These are phyloP conservation scores for Tauraco erythrolophus DNA, from an alignment of 2,113 vertebrate genomes.

Conservation along the genomic window DNA sequence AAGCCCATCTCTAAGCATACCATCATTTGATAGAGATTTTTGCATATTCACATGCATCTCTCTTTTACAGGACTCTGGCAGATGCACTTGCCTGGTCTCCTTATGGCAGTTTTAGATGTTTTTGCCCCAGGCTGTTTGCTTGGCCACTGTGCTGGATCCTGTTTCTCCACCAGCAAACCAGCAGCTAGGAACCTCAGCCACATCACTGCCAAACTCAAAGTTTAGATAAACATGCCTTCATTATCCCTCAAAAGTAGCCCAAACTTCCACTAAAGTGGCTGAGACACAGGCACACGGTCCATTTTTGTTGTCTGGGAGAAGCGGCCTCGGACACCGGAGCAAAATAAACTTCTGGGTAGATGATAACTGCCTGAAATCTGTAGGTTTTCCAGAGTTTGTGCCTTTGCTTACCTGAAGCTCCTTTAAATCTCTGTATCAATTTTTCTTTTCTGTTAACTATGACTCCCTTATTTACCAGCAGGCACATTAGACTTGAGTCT, in stretches of 20 bases:
- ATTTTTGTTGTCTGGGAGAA: background rate
- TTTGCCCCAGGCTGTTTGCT: background rate
- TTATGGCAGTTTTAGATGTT: rapidly evolving
- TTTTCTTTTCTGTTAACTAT: background rate
- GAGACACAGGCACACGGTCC: background rate
- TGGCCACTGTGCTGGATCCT: background rate
- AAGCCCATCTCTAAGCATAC: background rate
- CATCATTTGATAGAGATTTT: background rate
- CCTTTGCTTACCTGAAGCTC: background rate
- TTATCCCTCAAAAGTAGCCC: background rate
- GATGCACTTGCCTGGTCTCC: background rate
- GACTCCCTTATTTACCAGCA: background rate
- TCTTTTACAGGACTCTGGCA: background rate
- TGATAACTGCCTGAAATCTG: background rate
- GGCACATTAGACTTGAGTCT: background rate
- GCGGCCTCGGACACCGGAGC: background rate
- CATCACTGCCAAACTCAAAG: background rate
- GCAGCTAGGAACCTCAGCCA: background rate
- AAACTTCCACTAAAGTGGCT: background rate
- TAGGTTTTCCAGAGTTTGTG: background rate
- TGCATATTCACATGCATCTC: background rate
- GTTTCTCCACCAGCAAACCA: rapidly evolving
- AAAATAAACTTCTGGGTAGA: background rate
- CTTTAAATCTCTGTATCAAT: background rate
- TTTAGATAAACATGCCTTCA: background rate